A percentile compares a stretch with the other conserved stretches of the same genome.
These are phyloP conservation scores for Torymus auratus DNA, from an alignment of 2,888 invertebrate species.

Conservation along the genomic window DNA sequence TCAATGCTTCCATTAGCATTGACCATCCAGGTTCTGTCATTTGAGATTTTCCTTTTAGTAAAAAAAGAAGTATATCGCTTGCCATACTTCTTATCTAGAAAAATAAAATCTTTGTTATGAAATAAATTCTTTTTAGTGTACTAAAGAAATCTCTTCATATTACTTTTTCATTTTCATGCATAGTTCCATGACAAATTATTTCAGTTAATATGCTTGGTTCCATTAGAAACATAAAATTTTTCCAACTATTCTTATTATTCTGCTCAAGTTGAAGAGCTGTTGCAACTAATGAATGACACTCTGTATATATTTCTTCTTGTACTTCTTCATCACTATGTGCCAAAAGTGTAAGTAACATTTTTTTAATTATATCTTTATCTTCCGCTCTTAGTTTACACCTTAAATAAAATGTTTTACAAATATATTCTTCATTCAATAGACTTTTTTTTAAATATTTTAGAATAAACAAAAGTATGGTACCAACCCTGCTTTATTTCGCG, in stretches of 20 bases:
- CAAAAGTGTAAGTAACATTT: constrained; percentile 79
- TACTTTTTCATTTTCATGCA: constrained; percentile 72
- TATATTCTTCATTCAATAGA: constrained; percentile 12
- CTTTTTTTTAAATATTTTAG: constrained; percentile 25
- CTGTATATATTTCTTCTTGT: constrained; percentile 78
- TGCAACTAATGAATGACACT: constrained; percentile 79
- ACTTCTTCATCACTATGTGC: constrained; percentile 80
- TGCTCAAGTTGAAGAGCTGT: constrained; percentile 78
- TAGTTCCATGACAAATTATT: constrained; percentile 82
- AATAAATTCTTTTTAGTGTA: constrained; percentile 31
- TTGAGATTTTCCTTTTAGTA: constrained; percentile 82
- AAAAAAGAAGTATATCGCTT: constrained; percentile 81
- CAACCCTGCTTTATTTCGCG: constrained; percentile 72
- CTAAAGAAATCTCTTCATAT: constrained; percentile 9
- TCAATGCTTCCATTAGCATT: constrained; percentile 79
- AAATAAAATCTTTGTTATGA: constrained; percentile 11
- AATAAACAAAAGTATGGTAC: constrained; percentile 36
- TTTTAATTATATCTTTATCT: constrained; percentile 64
- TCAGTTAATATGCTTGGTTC: constrained; percentile 81
- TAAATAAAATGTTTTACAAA: constrained; percentile 29
- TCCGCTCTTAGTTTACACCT: constrained; percentile 65
- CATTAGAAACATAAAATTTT: constrained; percentile 79
- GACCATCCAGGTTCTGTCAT: constrained; percentile 82
- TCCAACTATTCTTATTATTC: constrained; percentile 76
- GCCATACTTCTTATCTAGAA: constrained; percentile 79